Conservation (phyloP, 2,888 invertebrate species). For the Amiota mariae region DNA sequence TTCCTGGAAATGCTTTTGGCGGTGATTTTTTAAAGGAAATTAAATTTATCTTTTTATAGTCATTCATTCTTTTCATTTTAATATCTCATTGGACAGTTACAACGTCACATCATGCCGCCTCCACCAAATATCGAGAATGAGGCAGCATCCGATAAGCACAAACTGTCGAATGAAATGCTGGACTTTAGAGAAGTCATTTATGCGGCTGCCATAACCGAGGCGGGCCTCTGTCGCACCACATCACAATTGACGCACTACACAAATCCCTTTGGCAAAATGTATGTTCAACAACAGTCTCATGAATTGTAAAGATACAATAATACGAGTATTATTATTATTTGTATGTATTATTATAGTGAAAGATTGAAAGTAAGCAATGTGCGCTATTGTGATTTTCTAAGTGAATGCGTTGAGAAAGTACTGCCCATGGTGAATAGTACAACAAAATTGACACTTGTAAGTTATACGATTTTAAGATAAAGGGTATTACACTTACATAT, state of each 20-base stretch:
- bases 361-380: slow-evolving; percentile 24
- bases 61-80: background rate
- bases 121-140: background rate
- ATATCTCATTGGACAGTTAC: slow-evolving; percentile 24
- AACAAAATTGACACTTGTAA: slow-evolving; percentile 14
- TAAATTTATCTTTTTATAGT: background rate
- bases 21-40: slow-evolving; percentile 41
- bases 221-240: slow-evolving; percentile 67
- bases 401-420: slow-evolving; percentile 53
- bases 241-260: slow-evolving; percentile 59
- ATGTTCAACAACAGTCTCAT: slow-evolving; percentile 18
- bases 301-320: background rate
- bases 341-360: slow-evolving; percentile 33
- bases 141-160: background rate
- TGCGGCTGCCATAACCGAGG: slow-evolving; percentile 66
- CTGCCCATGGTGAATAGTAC: slow-evolving; percentile 42
- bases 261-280: slow-evolving; percentile 61
- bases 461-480: background rate
- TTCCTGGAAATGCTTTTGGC: slow-evolving; percentile 52
- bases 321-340: background rate
- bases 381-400: slow-evolving; percentile 52
- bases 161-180: background rate
- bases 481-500: background rate
- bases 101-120: slow-evolving; percentile 39
- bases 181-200: slow-evolving; percentile 22